Base-by-base conservation (phyloP, 2,113 vertebrate species). In the Platichthys flesus region DNA sequence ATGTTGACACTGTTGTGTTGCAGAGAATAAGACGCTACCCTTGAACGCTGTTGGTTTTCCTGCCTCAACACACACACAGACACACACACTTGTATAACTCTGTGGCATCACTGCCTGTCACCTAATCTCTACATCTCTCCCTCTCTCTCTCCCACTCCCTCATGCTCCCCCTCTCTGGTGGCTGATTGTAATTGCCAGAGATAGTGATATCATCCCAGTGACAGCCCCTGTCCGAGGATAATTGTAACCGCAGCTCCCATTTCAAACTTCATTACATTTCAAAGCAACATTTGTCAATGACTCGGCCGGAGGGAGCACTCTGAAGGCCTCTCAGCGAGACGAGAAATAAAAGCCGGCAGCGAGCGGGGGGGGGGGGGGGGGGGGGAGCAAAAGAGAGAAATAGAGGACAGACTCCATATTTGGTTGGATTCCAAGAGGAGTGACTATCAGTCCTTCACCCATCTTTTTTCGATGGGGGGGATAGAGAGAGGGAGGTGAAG, bases 251-350 rank as follows among this genome's bases (percentile, higher is more conserved):
- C 90, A 88, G 91, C 92, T 92, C 89, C 93, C 83, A 92, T 94
- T 94, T 94, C 94, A 93, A 94, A 94, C 91, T 93, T 93, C 94
- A 94, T 94, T 94, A 94, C 91, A 91, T 93, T 93, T 93, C 91
- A 94, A 94, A 94, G 92, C 91, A 91, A 92, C 90, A 90, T 93
- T 93, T 91, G 92, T 92, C 92, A 92, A 90, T 91, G 88, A 90
- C 88, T 90, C 40, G 90, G 84, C 89, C 84, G 59, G 80, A 85
- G 89, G 90, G 85, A 90, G 86, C 79, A 83, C 78, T 88, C 83
- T 55, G 65, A 85, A 81, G 89, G 85, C 82, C 88, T 84, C 85
- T 81, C 80, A 74, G 90, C 40, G 78, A 74, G 86, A 79, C 56
- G 28, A 20, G 66, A 62, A 88, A 78, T 63, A 71, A 78, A 80